A percentile compares a stretch with the other conserved stretches of the same genome.
phyloP scores from a whole-genome alignment of 2,797 vertebrate species.

The Falco rusticolus region DNA sequence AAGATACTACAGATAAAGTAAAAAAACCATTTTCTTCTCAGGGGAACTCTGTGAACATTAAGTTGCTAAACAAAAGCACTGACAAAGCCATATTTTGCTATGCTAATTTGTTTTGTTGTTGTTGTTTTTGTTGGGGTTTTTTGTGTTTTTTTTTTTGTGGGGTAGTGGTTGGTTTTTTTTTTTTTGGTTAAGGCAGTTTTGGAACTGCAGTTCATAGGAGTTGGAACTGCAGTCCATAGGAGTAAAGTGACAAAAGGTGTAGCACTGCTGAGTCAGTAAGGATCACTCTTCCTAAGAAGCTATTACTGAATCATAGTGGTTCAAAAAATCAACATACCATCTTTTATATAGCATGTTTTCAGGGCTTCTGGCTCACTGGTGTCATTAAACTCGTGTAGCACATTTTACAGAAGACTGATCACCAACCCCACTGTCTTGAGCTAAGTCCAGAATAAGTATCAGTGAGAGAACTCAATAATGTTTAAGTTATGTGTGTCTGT shows the following conservation, averaged over 20 bases:
- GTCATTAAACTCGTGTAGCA: neutral
- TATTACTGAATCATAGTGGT: neutral
- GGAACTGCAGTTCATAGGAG: neutral
- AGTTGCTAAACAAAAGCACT: neutral
- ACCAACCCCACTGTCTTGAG: neutral
- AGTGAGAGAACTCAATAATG: neutral
- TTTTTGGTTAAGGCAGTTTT: neutral
- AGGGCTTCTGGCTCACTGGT: neutral
- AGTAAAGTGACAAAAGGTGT: neutral
- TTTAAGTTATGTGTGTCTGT: neutral
- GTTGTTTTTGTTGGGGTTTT: neutral
- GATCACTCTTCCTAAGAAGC: neutral
- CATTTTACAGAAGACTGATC: neutral
- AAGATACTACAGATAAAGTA: neutral
- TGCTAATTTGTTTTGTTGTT: neutral
- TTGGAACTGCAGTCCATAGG: neutral
- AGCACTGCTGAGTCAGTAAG: neutral
- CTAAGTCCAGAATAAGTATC: neutral
- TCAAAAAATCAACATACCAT: neutral
- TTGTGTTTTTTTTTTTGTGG: neutral
- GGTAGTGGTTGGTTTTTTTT: no score
- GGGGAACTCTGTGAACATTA: neutral
- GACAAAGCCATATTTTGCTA: neutral
- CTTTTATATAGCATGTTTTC: neutral
- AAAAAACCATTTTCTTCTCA: neutral